Conservation (phyloP, 2,113 vertebrate genomes). For the Thamnaconus septentrionalis region DNA sequence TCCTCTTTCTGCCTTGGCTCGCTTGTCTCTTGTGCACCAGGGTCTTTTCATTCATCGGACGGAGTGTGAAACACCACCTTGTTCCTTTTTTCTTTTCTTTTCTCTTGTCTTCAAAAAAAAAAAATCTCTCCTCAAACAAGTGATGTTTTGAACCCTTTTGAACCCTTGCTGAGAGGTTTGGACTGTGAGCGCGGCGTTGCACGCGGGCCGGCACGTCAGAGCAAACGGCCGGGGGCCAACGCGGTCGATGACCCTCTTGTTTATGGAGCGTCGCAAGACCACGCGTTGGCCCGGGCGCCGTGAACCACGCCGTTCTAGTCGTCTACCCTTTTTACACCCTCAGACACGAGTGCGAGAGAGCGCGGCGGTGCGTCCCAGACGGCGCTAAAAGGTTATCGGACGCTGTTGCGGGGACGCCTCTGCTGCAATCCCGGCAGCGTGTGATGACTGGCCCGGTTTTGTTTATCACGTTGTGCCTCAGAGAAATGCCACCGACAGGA, state of each 20-base stretch:
- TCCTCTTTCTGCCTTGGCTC: conserved; percentile 31
- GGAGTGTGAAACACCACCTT: background rate
- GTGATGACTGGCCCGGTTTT: background rate
- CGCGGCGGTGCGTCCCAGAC: background rate
- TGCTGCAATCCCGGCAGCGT: background rate
- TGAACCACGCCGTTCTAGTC: no score
- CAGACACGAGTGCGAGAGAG: background rate
- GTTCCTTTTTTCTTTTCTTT: no score
- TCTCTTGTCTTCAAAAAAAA: no score
- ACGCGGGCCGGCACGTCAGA: no score
- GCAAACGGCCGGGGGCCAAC: no score
- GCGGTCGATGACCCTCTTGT: no score
- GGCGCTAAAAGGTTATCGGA: background rate
- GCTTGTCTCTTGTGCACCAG: no score
- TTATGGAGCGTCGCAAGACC: no score
- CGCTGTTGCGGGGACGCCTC: no score
- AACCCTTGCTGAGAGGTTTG: background rate
- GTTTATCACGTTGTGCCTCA: background rate
- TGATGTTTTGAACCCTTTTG: background rate
- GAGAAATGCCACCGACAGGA: conserved; percentile 5
- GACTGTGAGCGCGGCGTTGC: no score
- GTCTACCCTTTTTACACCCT: background rate
- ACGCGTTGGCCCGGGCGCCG: no score
- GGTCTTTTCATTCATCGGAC: no score
- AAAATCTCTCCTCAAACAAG: background rate